Base-by-base conservation (phyloP, 35 echinoderm and acorn worm species). In the Acanthaster planci region DNA sequence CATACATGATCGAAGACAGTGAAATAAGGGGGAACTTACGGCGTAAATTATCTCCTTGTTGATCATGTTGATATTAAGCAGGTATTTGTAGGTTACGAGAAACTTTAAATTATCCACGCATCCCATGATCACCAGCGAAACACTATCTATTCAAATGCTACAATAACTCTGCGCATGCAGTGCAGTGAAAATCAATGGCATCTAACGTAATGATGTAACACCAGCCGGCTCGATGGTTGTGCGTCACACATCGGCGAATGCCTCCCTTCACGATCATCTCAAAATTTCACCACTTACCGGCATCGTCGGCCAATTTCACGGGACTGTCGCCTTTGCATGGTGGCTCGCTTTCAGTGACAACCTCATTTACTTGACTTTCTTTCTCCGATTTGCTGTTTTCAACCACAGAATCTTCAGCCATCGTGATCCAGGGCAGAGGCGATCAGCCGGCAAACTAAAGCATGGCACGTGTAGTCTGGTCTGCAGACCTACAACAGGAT, bases 351-450 rank as follows among this genome's bases (percentile, higher is more conserved):
- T 21, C 29, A 72, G 26, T 26, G 14, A 34, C 21, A 19, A 72
- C 26, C 64, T 72, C 34, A 19, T 72, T 26, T 14, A 26, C 30
- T 34, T 21, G 64, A 26, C 34, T 34, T 72, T 26, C 64, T 27
- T 72, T 36, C 34, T 68, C 60, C 29, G 60, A 68, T 31, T 26
- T 72, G 29, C 34, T 72, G 23, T 29, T 72, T 72, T 72, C 64
- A 10, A 72, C 34, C 34, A 72, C 64, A 7, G 64, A 72, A 72
- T 72, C 64, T 72, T 72, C 64, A 14, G 64, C 64, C 64, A 72
- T 72, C 29, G 64, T 72, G 42, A 47, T 47, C 42, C 4, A 1
- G 14, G 8, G 30, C 9, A 16, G 29, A 31, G 19, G 14, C 15
- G 64, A 72, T 5, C 64, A 34, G 34, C 64, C 64, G 64, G 64